Evolutionary conservation across 2,113 vertebrate genomes (phyloP), one percentile per base, ranked within the genome.

Genomic region (Nothoprocta perdicaria): DNA sequence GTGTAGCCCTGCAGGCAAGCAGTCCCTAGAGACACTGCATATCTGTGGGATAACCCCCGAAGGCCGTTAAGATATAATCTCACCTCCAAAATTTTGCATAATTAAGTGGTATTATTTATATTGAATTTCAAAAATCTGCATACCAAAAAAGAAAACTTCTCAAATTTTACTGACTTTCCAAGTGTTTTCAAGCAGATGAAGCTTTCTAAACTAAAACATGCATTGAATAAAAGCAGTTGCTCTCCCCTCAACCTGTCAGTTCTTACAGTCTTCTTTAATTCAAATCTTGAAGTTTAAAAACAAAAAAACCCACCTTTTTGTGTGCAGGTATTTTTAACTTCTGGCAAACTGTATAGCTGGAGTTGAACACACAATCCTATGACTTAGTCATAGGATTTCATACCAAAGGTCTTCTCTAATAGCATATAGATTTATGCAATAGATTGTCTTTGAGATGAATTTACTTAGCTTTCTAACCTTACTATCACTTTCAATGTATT

Each of bases 381-480:
- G 26, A 60, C 29, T 38, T 38, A 38, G 35, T 38, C 35, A 38
- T 38, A 38, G 35, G 35, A 38, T 38, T 38, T 38, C 35, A 89
- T 81, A 87, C 62, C 83, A 46, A 57, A 90, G 82, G 18, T 26
- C 67, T 84, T 66, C 16, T 75, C 55, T 76, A 84, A 40, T 43
- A 86, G 65, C 61, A 83, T 16, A 15, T 12, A 55, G 35, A 90
- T 84, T 60, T 63, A 65, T 24, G 10, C 83, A 83, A 72, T 27
- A 72, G 14, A 12, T 60, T 77, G 35, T 91, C 68, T 94, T 89
- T 91, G 58, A 74, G 84, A 63, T 77, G 76, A 67, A 46, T 52
- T 84, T 77, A 55, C 55, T 83, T 94, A 84, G 48, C 75, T 94
- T 72, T 26, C 65, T 92, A 83, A 84, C 66, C 38, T 86, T 53